Evolutionary conservation across 2,888 invertebrate genomes (phyloP).

Genomic region (Notodonta dromedarius): DNA sequence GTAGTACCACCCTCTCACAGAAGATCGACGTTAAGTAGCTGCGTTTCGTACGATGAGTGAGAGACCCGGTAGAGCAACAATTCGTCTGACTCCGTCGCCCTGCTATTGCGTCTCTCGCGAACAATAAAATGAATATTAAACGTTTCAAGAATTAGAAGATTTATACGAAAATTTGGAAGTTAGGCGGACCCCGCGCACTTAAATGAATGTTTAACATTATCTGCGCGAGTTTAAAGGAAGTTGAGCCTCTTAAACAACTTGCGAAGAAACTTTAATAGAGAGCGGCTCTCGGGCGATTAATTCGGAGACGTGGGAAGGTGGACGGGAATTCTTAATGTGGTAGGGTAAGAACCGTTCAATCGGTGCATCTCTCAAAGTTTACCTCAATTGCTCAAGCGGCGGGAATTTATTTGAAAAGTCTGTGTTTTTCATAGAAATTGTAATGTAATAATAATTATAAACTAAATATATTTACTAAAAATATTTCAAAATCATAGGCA

Average conservation of each 20-base stretch:
- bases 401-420: slow-evolving; percentile 10
- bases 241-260: slow-evolving; percentile 79
- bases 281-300: slow-evolving; percentile 80
- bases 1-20: too few species aligned
- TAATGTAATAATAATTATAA: too few species aligned
- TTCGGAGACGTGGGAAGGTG: slow-evolving; percentile 76
- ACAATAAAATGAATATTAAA: slow-evolving; percentile 83
- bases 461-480: too few species aligned
- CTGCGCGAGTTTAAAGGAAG: slow-evolving; percentile 75
- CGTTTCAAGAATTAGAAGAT: slow-evolving; percentile 80
- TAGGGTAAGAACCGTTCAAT: slow-evolving; percentile 62
- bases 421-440: background rate
- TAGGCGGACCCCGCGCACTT: slow-evolving; percentile 68
- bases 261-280: slow-evolving; percentile 82
- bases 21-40: too few species aligned
- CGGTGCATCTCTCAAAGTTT: slow-evolving; percentile 34
- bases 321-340: slow-evolving; percentile 78
- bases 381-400: slow-evolving; percentile 29
- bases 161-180: slow-evolving; percentile 79
- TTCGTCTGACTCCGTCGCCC: slow-evolving; percentile 30
- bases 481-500: too few species aligned
- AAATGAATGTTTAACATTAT: slow-evolving; percentile 85
- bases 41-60: too few species aligned
- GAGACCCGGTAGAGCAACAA: too few species aligned
- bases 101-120: slow-evolving; percentile 39